Base-by-base conservation (phyloP, 2,797 vertebrate genomes). In the Myiothlypis chrysogaster region DNA sequence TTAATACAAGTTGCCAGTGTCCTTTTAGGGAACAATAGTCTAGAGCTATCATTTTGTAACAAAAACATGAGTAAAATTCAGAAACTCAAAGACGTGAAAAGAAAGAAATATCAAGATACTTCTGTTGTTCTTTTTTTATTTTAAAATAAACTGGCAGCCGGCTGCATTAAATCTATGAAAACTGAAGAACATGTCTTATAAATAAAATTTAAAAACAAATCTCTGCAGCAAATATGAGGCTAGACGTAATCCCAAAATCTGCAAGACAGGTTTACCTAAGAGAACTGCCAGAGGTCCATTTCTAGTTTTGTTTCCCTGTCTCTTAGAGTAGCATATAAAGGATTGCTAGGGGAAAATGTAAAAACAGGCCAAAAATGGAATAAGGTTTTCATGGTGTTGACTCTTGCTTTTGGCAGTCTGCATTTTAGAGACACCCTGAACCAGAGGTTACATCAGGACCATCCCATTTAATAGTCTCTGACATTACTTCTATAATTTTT, bases 1-100 rank as follows among this genome's bases (percentile, higher is more conserved):
- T 94, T 93, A 94, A 94, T 93, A 90, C 43, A 94, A 60, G 70
- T 70, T 92, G 50, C 39, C 86, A 59, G 9, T 81, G 65, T 82
- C 50, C 43, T 83, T 91, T 86, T 46, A 77, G 60, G 90, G 37
- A 89, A 63, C 0, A 0, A 39, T 46, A 7, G 15, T 84, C 83
- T 84, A 69, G 32, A 93, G 21, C 30, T 90, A 56, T 60, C 41
- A 52, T 77, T 92, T 44, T 63, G 53, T 70, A 80, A 87, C 47
- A 80, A 92, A 91, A 91, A 56, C 14, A 35, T 77, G 30, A 89
- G 24, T 64, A 82, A 93, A 92, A 70, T 59, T 17, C 30, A 34
- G 76, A 94, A 75, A 17, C 66, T 87, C 24, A 53, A 83, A 72
- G 20, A 4, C 30, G 9, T 55, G 35, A 90, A 65, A 90, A 93